Percentiles rank a stretch among this genome's conserved stretches.
phyloP scores from a whole-genome alignment of 2,797 vertebrate species.

The Lophius americanus region DNA sequence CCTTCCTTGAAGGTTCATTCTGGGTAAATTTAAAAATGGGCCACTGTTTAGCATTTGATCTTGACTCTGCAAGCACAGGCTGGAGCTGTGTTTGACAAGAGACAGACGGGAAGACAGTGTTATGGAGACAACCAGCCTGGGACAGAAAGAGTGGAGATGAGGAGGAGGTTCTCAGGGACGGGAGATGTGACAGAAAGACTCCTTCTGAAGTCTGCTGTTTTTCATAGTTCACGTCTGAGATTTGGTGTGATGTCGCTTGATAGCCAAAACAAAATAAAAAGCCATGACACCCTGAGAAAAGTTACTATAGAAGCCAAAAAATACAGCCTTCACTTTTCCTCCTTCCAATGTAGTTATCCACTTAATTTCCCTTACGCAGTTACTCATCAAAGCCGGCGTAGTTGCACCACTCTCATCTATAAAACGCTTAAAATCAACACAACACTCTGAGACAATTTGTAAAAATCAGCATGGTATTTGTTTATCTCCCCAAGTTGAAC shows the following conservation, averaged over 20 bases:
- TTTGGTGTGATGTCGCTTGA: slow-evolving; percentile 35
- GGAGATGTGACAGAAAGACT: slow-evolving; percentile 34
- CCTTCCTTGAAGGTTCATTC: slow-evolving; percentile 65
- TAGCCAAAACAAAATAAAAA: slow-evolving; percentile 42
- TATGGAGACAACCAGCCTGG: slow-evolving; percentile 50
- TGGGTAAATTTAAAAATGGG: slow-evolving; percentile 62
- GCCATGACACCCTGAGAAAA: slow-evolving; percentile 43
- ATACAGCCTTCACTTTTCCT: slow-evolving; percentile 53
- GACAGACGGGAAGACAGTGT: slow-evolving; percentile 56
- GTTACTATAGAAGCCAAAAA: slow-evolving; percentile 54
- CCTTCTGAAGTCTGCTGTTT: slow-evolving; percentile 58
- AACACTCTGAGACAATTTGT: slow-evolving; percentile 49
- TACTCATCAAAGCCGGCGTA: slow-evolving; percentile 69
- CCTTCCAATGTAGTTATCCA: slow-evolving; percentile 49
- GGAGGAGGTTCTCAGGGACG: slow-evolving; percentile 13
- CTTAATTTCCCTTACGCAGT: slow-evolving; percentile 70
- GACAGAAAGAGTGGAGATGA: slow-evolving; percentile 40
- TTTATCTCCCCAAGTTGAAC: slow-evolving; percentile 57
- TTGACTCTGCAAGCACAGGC: slow-evolving; percentile 40
- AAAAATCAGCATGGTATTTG: slow-evolving; percentile 54
- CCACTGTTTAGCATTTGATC: slow-evolving; percentile 69
- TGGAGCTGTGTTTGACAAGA: slow-evolving; percentile 62
- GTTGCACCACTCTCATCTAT: slow-evolving; percentile 68
- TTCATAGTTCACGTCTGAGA: slow-evolving; percentile 54
- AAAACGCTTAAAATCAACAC: slow-evolving; percentile 61